Conservation (phyloP, 2,797 vertebrate genomes). For the Spizella passerina region DNA sequence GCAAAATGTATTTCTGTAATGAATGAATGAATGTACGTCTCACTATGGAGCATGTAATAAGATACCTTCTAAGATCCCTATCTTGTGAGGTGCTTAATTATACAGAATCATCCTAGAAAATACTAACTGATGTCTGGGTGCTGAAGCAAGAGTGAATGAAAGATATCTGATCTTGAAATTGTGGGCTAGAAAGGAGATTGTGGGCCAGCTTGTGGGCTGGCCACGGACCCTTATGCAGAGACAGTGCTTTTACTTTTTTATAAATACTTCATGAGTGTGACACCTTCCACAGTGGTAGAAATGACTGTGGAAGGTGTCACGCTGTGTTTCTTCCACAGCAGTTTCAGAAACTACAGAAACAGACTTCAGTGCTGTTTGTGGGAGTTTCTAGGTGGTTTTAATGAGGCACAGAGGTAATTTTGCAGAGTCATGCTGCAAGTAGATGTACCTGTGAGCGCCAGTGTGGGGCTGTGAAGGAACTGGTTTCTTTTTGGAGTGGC, state of each 20-base stretch:
- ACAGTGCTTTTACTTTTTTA: neutral
- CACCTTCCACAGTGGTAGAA: neutral
- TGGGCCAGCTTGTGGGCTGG: neutral
- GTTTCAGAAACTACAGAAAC: neutral
- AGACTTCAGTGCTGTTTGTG: neutral
- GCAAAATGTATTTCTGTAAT: neutral
- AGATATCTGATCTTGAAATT: neutral
- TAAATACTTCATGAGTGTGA: neutral
- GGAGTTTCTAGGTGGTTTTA: neutral
- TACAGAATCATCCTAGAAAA: neutral
- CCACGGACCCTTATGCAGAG: neutral
- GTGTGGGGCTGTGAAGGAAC: neutral
- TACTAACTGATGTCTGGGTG: neutral
- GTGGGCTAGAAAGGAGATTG: neutral
- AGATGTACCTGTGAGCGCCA: neutral
- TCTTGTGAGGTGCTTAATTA: neutral
- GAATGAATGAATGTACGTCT: neutral
- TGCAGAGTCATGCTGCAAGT: constrained; percentile 10
- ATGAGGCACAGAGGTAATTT: constrained; percentile 1
- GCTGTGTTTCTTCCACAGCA: neutral
- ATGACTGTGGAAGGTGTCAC: no score
- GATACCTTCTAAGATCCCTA: neutral
- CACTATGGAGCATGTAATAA: neutral
- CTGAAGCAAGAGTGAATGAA: neutral
- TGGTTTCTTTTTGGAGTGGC: neutral